phyloP scores from a whole-genome alignment of 1,140 invertebrate genomes.

The Brachionus calyciflorus region DNA sequence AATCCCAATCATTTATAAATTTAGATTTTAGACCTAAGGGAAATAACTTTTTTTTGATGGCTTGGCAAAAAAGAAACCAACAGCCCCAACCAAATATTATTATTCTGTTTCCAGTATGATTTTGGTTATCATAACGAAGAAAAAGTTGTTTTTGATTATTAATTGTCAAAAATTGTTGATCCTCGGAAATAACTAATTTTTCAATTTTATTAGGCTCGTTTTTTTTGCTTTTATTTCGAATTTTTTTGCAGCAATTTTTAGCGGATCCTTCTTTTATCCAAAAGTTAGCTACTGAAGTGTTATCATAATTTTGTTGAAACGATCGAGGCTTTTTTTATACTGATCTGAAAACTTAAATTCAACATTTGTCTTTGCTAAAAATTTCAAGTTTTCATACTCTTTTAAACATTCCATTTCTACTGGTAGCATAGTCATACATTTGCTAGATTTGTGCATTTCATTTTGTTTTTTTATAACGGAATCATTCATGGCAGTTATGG shows the following conservation, averaged over 20 bases:
- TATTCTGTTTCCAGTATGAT: background rate
- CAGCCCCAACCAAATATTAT: conserved; percentile 7
- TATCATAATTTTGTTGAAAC: background rate
- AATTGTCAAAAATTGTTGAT: background rate
- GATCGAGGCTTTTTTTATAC: background rate
- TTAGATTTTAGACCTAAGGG: background rate
- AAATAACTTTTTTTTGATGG: conserved; percentile 1
- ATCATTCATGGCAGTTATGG: background rate
- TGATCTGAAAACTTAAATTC: background rate
- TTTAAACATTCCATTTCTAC: background rate
- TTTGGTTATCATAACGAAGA: background rate
- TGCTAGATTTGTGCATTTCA: background rate
- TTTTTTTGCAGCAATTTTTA: background rate
- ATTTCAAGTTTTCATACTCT: background rate
- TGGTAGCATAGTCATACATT: background rate
- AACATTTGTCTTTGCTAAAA: background rate
- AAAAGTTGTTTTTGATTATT: background rate
- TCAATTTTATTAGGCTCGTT: background rate
- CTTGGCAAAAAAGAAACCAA: conserved; percentile 23
- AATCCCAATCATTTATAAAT: conserved; percentile 7
- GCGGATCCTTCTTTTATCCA: background rate
- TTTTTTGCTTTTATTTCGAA: background rate
- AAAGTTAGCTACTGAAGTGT: background rate
- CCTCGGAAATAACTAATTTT: background rate
- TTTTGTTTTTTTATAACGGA: background rate